Evolutionary conservation across 2,113 vertebrate genomes (phyloP), one percentile per base, ranked within the genome.

Genomic region (Mormyrus iriodes): DNA sequence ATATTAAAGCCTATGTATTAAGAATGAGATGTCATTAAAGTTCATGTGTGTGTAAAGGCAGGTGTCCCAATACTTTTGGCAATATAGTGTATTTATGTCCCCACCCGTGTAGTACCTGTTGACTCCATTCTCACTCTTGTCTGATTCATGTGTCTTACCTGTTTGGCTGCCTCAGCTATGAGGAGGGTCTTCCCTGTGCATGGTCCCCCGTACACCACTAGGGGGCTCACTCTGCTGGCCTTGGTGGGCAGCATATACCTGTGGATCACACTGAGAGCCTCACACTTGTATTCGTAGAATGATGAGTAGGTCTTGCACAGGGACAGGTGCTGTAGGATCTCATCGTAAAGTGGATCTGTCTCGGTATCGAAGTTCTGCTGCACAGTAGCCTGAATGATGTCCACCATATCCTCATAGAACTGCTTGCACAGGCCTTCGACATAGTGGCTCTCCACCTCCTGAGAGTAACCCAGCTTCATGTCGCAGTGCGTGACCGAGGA

Each of bases 371-470:
- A 98, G 93, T 98, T 99, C 93, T 99, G 98, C 92, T 99, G 98
- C 2, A 99, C 97, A 0, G 98, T 99, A 88, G 98, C 98, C 91
- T 99, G 98, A 91, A 99, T 99, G 90, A 99, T 98, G 89, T 99
- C 98, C 90, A 99, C 97, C 98, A 99, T 99, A 93, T 99, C 98
- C 93, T 99, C 98, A 84, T 99, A 99, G 95, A 99, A 98, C 91
- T 99, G 98, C 93, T 99, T 99, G 13, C 98, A 97, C 48, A 99
- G 97, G 4, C 98, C 98, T 92, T 99, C 98, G 1, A 99, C 99
- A 82, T 99, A 99, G 90, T 99, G 97, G 88, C 96, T 98, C 93
- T 99, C 98, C 90, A 99, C 98, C 89, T 99, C 98, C 73, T 97
- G 97, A 73, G 98, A 99, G 92, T 99, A 99, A 87, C 98, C 98